Conservation (phyloP, 2,797 vertebrate genomes). For the Phrynocephalus guinanensis region DNA sequence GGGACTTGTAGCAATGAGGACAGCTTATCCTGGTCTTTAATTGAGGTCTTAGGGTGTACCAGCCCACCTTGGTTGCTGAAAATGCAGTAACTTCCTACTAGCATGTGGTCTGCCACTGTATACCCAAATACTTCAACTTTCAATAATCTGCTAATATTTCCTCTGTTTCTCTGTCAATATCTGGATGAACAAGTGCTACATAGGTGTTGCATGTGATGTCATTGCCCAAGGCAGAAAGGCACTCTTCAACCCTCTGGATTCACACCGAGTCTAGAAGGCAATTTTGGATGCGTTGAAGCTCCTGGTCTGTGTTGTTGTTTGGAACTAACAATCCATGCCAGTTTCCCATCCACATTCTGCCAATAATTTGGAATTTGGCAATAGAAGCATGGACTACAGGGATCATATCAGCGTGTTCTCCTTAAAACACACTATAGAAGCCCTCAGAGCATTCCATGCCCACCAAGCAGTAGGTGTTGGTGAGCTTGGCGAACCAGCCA, state of each 20-base stretch:
- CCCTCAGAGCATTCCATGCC: slow-evolving; percentile 95
- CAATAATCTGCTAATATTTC: too few relatives aligned
- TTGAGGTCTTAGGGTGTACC: too few relatives aligned
- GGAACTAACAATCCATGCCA: slow-evolving; percentile 93
- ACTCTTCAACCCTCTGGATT: slow-evolving; percentile 93
- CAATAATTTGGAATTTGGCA: slow-evolving; percentile 95
- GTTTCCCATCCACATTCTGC: slow-evolving; percentile 97
- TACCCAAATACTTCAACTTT: too few relatives aligned
- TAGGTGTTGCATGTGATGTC: slow-evolving; percentile 96
- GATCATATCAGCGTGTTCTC: slow-evolving; percentile 92
- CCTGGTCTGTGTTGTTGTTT: slow-evolving; percentile 94
- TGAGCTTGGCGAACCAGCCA: slow-evolving; percentile 96
- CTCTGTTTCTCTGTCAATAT: slow-evolving; percentile 86
- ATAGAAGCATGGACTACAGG: slow-evolving; percentile 97
- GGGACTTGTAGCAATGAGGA: too few relatives aligned
- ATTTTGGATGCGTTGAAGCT: slow-evolving; percentile 96
- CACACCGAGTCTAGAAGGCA: slow-evolving; percentile 87
- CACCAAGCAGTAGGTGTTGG: slow-evolving; percentile 95
- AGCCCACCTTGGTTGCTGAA: too few relatives aligned
- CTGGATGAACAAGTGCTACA: slow-evolving; percentile 94
- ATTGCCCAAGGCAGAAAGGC: slow-evolving; percentile 93
- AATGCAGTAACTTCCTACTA: too few relatives aligned
- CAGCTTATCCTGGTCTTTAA: too few relatives aligned
- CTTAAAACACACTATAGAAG: slow-evolving; percentile 98
- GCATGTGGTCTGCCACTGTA: too few relatives aligned